Base-by-base conservation (phyloP, 2,888 invertebrate species). In the Drosophila niveifrons region DNA sequence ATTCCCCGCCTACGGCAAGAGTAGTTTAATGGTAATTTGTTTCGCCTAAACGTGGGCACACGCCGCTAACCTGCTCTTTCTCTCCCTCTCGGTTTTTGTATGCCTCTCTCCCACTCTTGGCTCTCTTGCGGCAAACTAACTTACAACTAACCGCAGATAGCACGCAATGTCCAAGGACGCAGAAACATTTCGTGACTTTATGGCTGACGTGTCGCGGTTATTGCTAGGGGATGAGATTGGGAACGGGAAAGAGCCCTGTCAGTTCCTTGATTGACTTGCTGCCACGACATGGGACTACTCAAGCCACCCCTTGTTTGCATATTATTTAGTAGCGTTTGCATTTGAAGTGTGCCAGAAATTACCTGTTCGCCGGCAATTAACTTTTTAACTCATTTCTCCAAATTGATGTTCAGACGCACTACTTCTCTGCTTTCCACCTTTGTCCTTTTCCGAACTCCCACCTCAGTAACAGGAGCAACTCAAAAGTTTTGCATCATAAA, bases 21-120 rank as follows among this genome's bases (percentile, higher is more conserved):
- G 41, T 47, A 72, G 73, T 81, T 86, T 84, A 88, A 78, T 82
- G 78, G 89, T 90, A 91, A 91, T 91, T 91, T 90, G 91, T 91
- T 91, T 89, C 91, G 91, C 91, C 91, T 91, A 91, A 91, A 90
- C 84, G 89, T 88, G 82, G 78, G 83, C 91, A 91, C 91, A 89
- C 91, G 78, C 67, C 57, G 70, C 73, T 71, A 75, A 83, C 67
- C 75, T 68, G n/a, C 39, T 17, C 36, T 4, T 36, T 36, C 36
- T 36, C 31, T 18, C 10, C 53, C 51, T 2, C 29, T 43, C 28
- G 34, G 15, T 28, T 18, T 15, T 18, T 23, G 23, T 29, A 6
- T 11, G 46, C n/a, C 41, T 41, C 29, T 6, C 39, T 39, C 18
- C n/a, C 17, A 0, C 28, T 10, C 46, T n/a, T 17, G 15, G n/a